A percentile compares a stretch with the other conserved stretches of the same genome.
Evolutionary conservation across 64 coral and sea anemone genomes (phyloP).

Genomic region (Montipora foliosa): DNA sequence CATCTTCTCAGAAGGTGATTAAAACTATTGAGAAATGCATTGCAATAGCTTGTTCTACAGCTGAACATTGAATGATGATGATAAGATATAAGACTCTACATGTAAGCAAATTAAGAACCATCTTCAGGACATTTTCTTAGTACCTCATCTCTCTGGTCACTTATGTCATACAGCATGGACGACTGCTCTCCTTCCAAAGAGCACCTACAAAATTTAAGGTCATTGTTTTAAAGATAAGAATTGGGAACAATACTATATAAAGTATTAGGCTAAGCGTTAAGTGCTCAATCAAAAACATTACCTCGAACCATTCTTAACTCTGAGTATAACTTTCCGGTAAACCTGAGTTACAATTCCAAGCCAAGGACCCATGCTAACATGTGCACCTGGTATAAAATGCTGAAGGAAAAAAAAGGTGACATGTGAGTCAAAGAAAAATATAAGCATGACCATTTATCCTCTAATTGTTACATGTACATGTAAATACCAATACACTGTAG

Average conservation of each 20-base stretch:
- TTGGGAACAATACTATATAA: not conserved
- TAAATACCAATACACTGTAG: too few relatives aligned
- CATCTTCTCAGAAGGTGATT: too few relatives aligned
- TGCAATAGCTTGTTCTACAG: too few relatives aligned
- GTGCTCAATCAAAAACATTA: constrained; percentile 8
- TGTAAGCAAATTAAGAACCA: not conserved
- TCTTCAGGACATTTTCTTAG: not conserved
- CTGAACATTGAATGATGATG: too few relatives aligned
- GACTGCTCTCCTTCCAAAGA: constrained; percentile 84
- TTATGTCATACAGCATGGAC: constrained; percentile 82
- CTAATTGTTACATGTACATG: too few relatives aligned
- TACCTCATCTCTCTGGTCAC: constrained; percentile 95
- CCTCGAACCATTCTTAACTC: constrained; percentile 94
- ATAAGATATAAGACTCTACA: not conserved
- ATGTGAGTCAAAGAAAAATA: not conserved
- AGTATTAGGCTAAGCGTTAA: too few relatives aligned
- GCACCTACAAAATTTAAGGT: constrained; percentile 53
- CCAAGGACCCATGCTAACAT: constrained; percentile 91
- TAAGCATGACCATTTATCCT: too few relatives aligned
- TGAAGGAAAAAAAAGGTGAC: not conserved
- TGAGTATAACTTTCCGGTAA: constrained; percentile 72
- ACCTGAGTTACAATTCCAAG: constrained; percentile 79
- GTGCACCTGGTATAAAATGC: constrained; percentile 75
- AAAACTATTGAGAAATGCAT: too few relatives aligned
- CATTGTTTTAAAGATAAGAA: too few relatives aligned